phyloP scores from a whole-genome alignment of 2,888 invertebrate species.

The Scaeva pyrastri region DNA sequence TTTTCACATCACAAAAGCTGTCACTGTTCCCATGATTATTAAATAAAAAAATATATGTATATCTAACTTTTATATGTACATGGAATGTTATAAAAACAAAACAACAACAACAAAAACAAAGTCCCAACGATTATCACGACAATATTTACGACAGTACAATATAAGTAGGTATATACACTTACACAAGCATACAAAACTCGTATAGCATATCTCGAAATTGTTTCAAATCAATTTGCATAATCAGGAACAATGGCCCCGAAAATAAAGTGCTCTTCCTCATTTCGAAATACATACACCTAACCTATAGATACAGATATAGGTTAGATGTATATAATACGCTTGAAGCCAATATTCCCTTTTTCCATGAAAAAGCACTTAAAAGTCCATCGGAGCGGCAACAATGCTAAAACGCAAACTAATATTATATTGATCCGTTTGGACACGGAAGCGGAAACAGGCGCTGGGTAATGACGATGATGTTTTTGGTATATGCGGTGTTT shows the following conservation, averaged over 20 bases:
- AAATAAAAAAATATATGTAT: slow-evolving; percentile 6
- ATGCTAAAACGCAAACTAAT: slow-evolving; percentile 43
- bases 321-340: slow-evolving; percentile 6
- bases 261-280: slow-evolving; percentile 29
- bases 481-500: background rate
- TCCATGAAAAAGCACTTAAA: slow-evolving; percentile 38
- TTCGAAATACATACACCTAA: background rate
- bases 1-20: slow-evolving; percentile 36
- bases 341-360: slow-evolving; percentile 37
- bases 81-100: no score
- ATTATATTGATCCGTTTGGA: slow-evolving; percentile 35
- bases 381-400: slow-evolving; percentile 31
- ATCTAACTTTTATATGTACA: background rate
- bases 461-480: slow-evolving; percentile 1
- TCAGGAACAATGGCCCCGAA: slow-evolving; percentile 22
- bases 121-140: slow-evolving; percentile 3
- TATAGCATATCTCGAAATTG: slow-evolving; percentile 19
- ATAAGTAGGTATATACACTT: no score
- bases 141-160: no score
- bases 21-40: slow-evolving; percentile 31
- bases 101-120: background rate
- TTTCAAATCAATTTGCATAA: slow-evolving; percentile 57
- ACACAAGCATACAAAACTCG: no score
- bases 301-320: no score
- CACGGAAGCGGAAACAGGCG: slow-evolving; percentile 18